Evolutionary conservation across 1,140 invertebrate species (phyloP), one percentile per base, ranked within the genome.

Genomic region (Euura saliciscinereae): DNA sequence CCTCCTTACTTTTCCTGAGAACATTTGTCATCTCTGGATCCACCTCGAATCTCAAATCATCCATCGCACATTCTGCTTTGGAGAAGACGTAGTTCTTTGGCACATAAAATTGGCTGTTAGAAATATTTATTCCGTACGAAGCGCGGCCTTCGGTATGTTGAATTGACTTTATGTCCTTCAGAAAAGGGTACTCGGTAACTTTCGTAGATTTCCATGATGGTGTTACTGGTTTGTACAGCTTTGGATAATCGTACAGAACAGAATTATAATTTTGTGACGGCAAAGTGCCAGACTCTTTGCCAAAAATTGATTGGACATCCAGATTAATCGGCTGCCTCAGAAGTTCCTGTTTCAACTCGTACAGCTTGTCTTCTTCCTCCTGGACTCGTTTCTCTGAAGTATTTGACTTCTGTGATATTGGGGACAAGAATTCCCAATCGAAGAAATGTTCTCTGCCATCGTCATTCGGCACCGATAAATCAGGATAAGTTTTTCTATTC

Each of bases 91-190:
- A 83, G 77, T 81, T 75, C 45, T 78, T 82, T 3, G 83, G 80
- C 3, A 85, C 82, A 28, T 83, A 84, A 75, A 85, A 83, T 59
- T 76, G 72, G 51, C 82, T 83, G 6, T 85, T 85, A 0, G 83
- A 84, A 11, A 85, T 77, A 44, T 81, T 76, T 11, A 85, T 82
- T 11, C 76, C 78, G 59, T 84, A 83, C 0, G 79, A 74, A 66
- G 78, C 74, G 28, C 28, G 28, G 64, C 73, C 43, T 0, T 76
- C 76, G 6, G 65, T 43, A 44, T 71, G 77, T 72, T 83, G 75
- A 72, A 84, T 84, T 10, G 76, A 76, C 42, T 75, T 78, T 28
- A 83, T 83, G 43, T 71, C 73, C 1, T 80, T 79, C 13, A 83
- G 70, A 4, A 78, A 72, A 11, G 71, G 66, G 64, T 68, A 78